phyloP scores from a whole-genome alignment of 2,888 invertebrate genomes.

The Cremastinae sp. region DNA sequence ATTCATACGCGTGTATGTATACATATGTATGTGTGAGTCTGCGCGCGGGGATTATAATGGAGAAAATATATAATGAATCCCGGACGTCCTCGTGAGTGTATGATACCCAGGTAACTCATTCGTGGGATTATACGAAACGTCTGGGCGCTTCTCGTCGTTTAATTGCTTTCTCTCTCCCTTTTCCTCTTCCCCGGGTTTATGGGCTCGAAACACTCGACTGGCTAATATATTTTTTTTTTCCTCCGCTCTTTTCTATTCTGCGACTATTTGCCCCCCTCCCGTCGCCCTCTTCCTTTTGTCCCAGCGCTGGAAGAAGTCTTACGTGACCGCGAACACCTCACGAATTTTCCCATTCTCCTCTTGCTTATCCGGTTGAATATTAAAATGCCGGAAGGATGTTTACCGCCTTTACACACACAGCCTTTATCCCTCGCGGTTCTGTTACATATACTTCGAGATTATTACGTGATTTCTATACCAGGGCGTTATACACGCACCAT shows the following conservation, averaged over 20 bases:
- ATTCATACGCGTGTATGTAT: not conserved
- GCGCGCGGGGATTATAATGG: slow-evolving; percentile 44
- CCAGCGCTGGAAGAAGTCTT: slow-evolving; percentile 32
- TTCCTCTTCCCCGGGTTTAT: not conserved
- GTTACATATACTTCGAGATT: slow-evolving; percentile 22
- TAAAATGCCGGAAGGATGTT: slow-evolving; percentile 65
- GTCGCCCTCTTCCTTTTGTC: slow-evolving; percentile 9
- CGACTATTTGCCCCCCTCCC: not conserved
- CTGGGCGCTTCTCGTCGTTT: slow-evolving; percentile 50
- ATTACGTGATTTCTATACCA: slow-evolving; percentile 55
- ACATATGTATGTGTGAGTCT: slow-evolving; percentile 55
- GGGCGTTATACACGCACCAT: slow-evolving; percentile 42
- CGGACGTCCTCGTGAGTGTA: slow-evolving; percentile 43
- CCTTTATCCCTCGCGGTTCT: slow-evolving; percentile 28
- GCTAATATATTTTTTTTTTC: not conserved
- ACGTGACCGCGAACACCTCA: slow-evolving; percentile 47
- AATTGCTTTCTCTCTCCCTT: slow-evolving; percentile 56
- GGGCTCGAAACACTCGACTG: no score
- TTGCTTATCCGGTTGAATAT: slow-evolving; percentile 58
- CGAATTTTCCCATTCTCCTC: slow-evolving; percentile 49
- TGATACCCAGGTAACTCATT: slow-evolving; percentile 34
- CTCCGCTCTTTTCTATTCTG: not conserved
- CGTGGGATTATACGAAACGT: slow-evolving; percentile 56
- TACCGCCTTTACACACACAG: slow-evolving; percentile 24
- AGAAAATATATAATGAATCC: slow-evolving; percentile 14